Conservation (phyloP, 2,113 vertebrate species). For the Pontoporia blainvillei region DNA sequence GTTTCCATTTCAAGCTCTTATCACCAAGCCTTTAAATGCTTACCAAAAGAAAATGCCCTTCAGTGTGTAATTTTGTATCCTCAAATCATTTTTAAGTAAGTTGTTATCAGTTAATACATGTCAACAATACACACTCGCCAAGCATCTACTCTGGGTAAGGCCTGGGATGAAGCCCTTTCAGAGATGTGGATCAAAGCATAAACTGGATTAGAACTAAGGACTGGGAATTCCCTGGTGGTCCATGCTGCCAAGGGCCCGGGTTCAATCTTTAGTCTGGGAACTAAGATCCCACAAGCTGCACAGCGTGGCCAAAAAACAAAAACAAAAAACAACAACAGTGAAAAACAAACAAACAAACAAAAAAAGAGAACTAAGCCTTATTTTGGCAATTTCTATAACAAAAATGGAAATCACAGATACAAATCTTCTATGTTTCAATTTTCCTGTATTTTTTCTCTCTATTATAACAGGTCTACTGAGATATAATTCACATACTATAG, state of each 20-base stretch:
- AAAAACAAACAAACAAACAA: accelerated
- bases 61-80: not conserved
- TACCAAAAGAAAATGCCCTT: not conserved
- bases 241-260: no score
- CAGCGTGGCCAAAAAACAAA: no score
- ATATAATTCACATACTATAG: not conserved
- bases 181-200: not conserved
- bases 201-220: not conserved
- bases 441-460: not conserved
- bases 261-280: no score
- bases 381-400: not conserved
- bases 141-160: not conserved
- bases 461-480: not conserved
- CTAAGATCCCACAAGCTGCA: no score
- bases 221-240: not conserved
- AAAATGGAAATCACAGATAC: not conserved
- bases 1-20: conserved; percentile 30
- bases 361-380: not conserved
- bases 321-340: no score
- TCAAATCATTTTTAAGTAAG: not conserved
- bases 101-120: not conserved
- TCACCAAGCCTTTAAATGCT: conserved; percentile 20
- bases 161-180: not conserved
- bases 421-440: not conserved
- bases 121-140: not conserved